Percentiles rank a stretch among this genome's conserved stretches.
phyloP scores from a whole-genome alignment of 2,888 invertebrate species.

The Lasioglossum lativentre region DNA sequence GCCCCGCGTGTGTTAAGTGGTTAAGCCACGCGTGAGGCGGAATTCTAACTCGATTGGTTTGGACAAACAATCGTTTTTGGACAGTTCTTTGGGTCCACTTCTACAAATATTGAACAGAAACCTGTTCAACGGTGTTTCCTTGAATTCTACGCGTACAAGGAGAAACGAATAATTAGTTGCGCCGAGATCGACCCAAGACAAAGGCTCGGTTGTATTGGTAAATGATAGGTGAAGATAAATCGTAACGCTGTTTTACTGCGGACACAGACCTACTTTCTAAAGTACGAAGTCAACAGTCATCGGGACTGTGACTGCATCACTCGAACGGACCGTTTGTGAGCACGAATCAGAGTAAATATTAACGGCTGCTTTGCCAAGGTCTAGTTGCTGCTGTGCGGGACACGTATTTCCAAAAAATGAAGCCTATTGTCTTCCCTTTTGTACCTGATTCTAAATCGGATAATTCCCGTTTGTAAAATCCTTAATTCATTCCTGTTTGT shows the following conservation, averaged over 20 bases:
- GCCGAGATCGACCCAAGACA: neutral
- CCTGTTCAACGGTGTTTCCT: neutral
- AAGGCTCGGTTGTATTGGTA: neutral
- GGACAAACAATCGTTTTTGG: conserved; percentile 3
- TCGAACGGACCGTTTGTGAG: conserved; percentile 34
- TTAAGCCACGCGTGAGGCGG: neutral
- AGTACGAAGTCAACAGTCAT: conserved; percentile 48
- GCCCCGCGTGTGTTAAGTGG: neutral
- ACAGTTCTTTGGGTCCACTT: neutral
- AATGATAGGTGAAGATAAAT: neutral
- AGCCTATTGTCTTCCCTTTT: neutral
- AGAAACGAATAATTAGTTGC: neutral
- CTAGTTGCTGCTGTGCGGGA: neutral
- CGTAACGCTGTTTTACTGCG: neutral
- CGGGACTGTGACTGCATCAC: conserved; percentile 45
- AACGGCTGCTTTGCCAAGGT: conserved; percentile 52
- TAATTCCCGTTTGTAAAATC: neutral
- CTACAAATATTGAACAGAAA: conserved; percentile 2
- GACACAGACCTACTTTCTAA: conserved; percentile 23
- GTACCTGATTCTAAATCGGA: neutral
- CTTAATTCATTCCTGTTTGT: neutral
- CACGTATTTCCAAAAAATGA: conserved; percentile 22
- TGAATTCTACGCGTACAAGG: neutral
- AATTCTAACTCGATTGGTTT: conserved; percentile 10
- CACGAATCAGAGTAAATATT: conserved; percentile 61